These are phyloP conservation scores for Coenonympha arcania DNA, from an alignment of 2,888 invertebrate genomes.

Conservation along the genomic window DNA sequence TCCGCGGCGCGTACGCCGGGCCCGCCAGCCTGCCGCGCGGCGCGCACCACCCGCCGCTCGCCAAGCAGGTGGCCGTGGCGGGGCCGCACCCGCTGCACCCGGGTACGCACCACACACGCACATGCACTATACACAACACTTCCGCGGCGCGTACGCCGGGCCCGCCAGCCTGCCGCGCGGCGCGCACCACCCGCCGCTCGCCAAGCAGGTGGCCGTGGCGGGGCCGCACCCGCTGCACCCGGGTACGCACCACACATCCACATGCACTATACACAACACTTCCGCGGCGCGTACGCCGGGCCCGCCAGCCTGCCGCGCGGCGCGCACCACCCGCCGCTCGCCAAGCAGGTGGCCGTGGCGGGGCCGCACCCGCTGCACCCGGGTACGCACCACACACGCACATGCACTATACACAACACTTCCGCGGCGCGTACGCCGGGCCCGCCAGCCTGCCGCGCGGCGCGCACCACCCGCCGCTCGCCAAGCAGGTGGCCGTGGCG, in stretches of 20 bases:
- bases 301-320: conserved; percentile 67
- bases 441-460: conserved; percentile 67
- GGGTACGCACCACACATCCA: conserved; percentile 12
- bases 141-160: conserved; percentile 44
- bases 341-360: conserved; percentile 44
- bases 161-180: conserved; percentile 67
- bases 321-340: conserved; percentile 52
- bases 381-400: conserved; percentile 12
- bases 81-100: conserved; percentile 37
- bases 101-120: conserved; percentile 12
- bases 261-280: no score
- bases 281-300: conserved; percentile 44
- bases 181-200: conserved; percentile 52
- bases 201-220: conserved; percentile 44
- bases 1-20: conserved; percentile 44
- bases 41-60: conserved; percentile 52
- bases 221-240: conserved; percentile 37
- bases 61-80: conserved; percentile 44
- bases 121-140: no score
- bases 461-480: conserved; percentile 52
- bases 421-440: conserved; percentile 44
- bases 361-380: conserved; percentile 37
- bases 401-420: no score
- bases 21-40: conserved; percentile 67
- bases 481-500: conserved; percentile 44